Percentiles rank a stretch among this genome's conserved stretches.
Evolutionary conservation across 2,113 vertebrate genomes (phyloP).

Genomic region (Falcunculus frontatus): DNA sequence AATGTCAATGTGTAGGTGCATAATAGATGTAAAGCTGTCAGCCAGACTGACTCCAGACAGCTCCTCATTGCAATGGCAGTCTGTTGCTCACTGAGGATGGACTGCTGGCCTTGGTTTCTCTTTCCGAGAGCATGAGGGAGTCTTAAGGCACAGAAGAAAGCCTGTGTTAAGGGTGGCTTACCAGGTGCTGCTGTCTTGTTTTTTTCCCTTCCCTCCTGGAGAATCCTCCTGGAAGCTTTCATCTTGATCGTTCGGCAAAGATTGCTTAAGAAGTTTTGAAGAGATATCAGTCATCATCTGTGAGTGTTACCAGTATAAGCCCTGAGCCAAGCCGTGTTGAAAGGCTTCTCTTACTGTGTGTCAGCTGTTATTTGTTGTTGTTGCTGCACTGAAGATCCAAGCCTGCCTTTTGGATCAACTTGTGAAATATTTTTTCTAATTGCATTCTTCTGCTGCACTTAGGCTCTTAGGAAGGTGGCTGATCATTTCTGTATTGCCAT

Average conservation of each 20-base stretch:
- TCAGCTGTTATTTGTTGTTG: neutral
- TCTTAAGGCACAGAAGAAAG: neutral
- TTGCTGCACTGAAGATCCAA: neutral
- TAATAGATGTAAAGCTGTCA: neutral
- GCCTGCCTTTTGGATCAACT: neutral
- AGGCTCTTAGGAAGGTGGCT: neutral
- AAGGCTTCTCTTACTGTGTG: neutral
- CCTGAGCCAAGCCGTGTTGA: neutral
- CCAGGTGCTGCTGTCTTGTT: neutral
- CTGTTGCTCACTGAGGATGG: neutral
- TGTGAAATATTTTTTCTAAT: neutral
- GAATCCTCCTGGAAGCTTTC: neutral
- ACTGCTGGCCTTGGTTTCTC: neutral
- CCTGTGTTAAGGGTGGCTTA: neutral
- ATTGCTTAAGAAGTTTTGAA: neutral
- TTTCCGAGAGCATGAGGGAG: neutral
- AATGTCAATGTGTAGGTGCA: rapidly evolving
- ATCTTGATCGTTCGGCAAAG: neutral
- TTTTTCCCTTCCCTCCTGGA: neutral
- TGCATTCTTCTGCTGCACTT: neutral
- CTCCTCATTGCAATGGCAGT: neutral
- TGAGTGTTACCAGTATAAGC: neutral
- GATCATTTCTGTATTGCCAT: neutral
- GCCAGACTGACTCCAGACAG: neutral
- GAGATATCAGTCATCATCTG: neutral